A percentile compares a stretch with the other conserved stretches of the same genome.
Evolutionary conservation across 2,888 invertebrate genomes (phyloP).

Genomic region (Saturnia pavonia): DNA sequence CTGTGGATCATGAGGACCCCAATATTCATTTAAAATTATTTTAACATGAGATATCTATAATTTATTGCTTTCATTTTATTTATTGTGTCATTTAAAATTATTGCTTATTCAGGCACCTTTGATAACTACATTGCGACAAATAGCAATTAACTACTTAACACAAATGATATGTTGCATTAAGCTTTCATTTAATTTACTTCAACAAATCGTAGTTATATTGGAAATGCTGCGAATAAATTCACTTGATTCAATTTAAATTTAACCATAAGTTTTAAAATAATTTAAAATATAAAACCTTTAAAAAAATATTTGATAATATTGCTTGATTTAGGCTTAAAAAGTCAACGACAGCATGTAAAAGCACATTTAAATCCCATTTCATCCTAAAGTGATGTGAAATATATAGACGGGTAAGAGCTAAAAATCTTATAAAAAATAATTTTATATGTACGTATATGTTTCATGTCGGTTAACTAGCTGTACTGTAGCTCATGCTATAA

Average conservation of each 20-base stretch:
- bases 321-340: too few relatives aligned
- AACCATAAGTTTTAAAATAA: too few relatives aligned
- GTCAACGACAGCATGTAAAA: background rate
- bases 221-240: background rate
- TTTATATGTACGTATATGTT: background rate
- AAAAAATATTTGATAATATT: too few relatives aligned
- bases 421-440: background rate
- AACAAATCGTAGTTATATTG: background rate
- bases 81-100: background rate
- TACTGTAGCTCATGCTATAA: background rate
- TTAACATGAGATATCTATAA: background rate
- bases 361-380: background rate
- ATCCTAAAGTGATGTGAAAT: background rate
- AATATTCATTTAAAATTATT: background rate
- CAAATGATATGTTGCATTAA: background rate
- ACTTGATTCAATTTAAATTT: too few relatives aligned
- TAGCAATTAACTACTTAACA: background rate
- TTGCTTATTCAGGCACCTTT: constrained; percentile 3
- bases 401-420: background rate
- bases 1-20: background rate
- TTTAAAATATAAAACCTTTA: too few relatives aligned
- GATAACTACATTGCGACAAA: background rate
- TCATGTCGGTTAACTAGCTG: background rate
- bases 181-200: background rate
- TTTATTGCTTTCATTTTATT: background rate